Evolutionary conservation across 2,888 invertebrate genomes (phyloP).

Genomic region (Steromphala cineraria): DNA sequence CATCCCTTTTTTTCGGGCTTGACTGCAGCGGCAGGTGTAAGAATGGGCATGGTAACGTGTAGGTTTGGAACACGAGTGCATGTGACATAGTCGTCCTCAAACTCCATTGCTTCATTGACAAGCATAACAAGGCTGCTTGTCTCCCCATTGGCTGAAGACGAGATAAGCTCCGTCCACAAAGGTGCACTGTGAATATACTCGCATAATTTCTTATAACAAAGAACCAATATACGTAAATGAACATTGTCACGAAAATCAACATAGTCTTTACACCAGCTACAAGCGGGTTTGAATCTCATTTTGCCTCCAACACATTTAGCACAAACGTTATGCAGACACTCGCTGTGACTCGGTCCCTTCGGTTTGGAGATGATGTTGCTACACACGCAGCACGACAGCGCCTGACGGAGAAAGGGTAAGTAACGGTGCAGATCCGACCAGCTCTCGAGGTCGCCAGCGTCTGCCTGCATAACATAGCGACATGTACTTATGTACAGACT

Average conservation of each 20-base stretch:
- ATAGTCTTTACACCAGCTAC: slow-evolving; percentile 90
- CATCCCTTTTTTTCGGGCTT: background rate
- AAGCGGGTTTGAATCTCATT: slow-evolving; percentile 89
- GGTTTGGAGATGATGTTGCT: slow-evolving; percentile 88
- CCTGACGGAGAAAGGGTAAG: slow-evolving; percentile 89
- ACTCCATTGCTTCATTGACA: slow-evolving; percentile 62
- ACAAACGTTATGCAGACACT: slow-evolving; percentile 93
- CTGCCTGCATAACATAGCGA: slow-evolving; percentile 86
- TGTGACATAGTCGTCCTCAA: slow-evolving; percentile 47
- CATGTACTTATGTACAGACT: slow-evolving; percentile 89
- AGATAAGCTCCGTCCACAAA: slow-evolving; percentile 48
- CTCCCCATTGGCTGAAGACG: slow-evolving; percentile 53
- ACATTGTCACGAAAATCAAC: slow-evolving; percentile 88
- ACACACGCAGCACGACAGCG: slow-evolving; percentile 92
- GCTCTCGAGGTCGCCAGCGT: slow-evolving; percentile 80
- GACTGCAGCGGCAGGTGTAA: background rate
- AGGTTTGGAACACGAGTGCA: slow-evolving; percentile 27
- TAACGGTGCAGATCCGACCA: slow-evolving; percentile 89
- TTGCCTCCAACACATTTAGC: slow-evolving; percentile 88
- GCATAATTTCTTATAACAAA: slow-evolving; percentile 93
- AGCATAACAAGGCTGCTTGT: slow-evolving; percentile 58
- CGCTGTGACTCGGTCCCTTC: slow-evolving; percentile 83
- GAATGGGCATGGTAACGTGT: slow-evolving; percentile 22
- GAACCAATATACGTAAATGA: slow-evolving; percentile 86
- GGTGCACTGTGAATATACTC: slow-evolving; percentile 82